phyloP scores from a whole-genome alignment of 2,797 vertebrate genomes.

The Otolemur crassicaudatus region DNA sequence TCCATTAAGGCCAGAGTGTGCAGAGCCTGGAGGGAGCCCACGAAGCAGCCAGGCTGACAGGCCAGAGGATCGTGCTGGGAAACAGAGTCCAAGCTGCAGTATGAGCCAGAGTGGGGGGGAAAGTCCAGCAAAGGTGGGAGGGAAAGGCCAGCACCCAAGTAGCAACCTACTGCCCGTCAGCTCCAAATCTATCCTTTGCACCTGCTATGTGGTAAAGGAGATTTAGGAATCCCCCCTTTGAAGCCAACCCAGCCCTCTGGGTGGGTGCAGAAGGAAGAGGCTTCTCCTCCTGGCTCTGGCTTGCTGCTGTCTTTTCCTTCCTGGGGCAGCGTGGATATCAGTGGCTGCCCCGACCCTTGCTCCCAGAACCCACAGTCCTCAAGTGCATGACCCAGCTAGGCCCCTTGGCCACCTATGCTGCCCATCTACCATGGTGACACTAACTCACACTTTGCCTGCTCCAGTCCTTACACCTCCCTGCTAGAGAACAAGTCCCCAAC shows the following conservation, averaged over 20 bases:
- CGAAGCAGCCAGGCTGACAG: background rate
- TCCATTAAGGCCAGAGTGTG: background rate
- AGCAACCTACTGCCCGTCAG: background rate
- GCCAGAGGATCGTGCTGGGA: background rate
- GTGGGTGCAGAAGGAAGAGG: background rate
- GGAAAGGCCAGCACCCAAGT: background rate
- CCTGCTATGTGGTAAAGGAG: background rate
- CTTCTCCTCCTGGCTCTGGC: background rate
- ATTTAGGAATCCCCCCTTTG: background rate
- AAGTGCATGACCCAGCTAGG: no score
- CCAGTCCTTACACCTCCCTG: background rate
- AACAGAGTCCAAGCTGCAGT: fast-evolving
- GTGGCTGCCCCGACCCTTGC: background rate
- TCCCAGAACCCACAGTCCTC: background rate
- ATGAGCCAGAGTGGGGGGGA: background rate
- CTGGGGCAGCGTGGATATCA: background rate
- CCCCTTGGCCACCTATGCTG: background rate
- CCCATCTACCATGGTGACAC: background rate
- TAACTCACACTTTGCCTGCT: background rate
- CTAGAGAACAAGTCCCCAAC: background rate
- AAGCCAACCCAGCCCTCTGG: background rate
- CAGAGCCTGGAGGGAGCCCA: background rate
- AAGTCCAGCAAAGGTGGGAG: background rate
- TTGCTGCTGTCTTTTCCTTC: background rate
- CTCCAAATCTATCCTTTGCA: background rate